phyloP scores from a whole-genome alignment of 2,113 vertebrate species.

The Gymnarchus niloticus region DNA sequence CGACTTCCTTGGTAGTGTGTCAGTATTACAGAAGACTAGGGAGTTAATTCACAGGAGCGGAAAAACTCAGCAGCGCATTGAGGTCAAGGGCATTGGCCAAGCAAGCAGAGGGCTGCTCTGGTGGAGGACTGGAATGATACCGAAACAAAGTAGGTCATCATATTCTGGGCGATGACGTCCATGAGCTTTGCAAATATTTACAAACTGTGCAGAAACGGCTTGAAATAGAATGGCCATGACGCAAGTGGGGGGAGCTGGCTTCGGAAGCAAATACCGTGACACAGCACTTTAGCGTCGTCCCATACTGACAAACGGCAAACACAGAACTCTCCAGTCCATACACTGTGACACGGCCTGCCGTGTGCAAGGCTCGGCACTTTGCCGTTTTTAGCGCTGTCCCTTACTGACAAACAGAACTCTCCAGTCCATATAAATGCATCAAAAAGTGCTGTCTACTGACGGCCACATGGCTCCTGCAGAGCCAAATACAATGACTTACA shows the following conservation, averaged over 20 bases:
- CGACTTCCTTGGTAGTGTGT: not conserved
- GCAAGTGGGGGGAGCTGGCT: not conserved
- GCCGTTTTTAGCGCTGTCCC: too few relatives aligned
- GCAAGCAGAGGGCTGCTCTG: not conserved
- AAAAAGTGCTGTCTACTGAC: too few relatives aligned
- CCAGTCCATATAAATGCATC: too few relatives aligned
- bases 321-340: not conserved
- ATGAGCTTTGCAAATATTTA: conserved; percentile 34
- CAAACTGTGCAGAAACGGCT: not conserved
- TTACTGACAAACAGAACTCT: too few relatives aligned
- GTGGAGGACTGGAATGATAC: conserved; percentile 7
- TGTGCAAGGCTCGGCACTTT: too few relatives aligned
- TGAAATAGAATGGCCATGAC: not conserved
- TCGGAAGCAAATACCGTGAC: not conserved
- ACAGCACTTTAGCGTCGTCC: not conserved
- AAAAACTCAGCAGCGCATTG: not conserved
- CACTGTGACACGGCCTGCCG: too few relatives aligned
- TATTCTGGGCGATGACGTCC: conserved; percentile 28
- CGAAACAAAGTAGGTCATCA: conserved; percentile 34
- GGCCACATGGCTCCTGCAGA: too few relatives aligned
- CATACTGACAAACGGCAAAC: not conserved
- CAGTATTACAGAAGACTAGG: not conserved
- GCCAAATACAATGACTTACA: not conserved
- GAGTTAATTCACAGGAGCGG: not conserved
- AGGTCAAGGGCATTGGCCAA: not conserved